phyloP scores from a whole-genome alignment of 2,113 vertebrate species.

The Petrocephalus microphthalmus region DNA sequence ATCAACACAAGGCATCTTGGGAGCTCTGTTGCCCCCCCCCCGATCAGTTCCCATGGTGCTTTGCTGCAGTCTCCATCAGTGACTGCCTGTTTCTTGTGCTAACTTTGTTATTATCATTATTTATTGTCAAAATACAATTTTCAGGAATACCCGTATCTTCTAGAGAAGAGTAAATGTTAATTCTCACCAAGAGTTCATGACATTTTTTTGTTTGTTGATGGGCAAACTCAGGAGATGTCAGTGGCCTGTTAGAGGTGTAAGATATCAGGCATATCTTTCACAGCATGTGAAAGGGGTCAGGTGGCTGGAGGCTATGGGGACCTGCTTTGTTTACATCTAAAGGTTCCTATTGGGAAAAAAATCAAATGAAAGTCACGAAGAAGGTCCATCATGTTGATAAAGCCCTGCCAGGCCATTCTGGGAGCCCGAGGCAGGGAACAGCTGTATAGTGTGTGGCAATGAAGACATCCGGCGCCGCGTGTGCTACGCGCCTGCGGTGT shows the following conservation, averaged over 20 bases:
- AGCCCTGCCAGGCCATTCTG: too few species aligned
- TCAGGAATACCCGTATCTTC: not conserved
- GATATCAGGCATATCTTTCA: not conserved
- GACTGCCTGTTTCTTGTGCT: not conserved
- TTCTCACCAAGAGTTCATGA: not conserved
- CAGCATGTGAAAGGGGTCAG: slow-evolving; percentile 24
- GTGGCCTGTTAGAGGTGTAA: not conserved
- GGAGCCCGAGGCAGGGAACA: not conserved
- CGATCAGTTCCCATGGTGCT: slow-evolving; percentile 30
- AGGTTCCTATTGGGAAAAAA: not conserved
- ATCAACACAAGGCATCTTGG: slow-evolving; percentile 52
- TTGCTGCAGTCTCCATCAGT: not conserved
- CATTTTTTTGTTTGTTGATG: too few species aligned
- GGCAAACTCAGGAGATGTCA: too few species aligned
- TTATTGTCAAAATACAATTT: not conserved
- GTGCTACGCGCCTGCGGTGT: not conserved
- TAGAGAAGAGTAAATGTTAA: not conserved
- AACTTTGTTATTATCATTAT: not conserved
- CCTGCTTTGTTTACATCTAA: slow-evolving; percentile 35
- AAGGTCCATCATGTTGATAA: not conserved
- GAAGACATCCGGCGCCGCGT: not conserved
- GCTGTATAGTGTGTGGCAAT: not conserved
- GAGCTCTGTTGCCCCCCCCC: slow-evolving; percentile 43
- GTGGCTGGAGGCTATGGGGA: slow-evolving; percentile 19
- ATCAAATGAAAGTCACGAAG: not conserved